These are phyloP conservation scores for Drosophila cognata DNA, from an alignment of 2,888 invertebrate species.

Conservation along the genomic window DNA sequence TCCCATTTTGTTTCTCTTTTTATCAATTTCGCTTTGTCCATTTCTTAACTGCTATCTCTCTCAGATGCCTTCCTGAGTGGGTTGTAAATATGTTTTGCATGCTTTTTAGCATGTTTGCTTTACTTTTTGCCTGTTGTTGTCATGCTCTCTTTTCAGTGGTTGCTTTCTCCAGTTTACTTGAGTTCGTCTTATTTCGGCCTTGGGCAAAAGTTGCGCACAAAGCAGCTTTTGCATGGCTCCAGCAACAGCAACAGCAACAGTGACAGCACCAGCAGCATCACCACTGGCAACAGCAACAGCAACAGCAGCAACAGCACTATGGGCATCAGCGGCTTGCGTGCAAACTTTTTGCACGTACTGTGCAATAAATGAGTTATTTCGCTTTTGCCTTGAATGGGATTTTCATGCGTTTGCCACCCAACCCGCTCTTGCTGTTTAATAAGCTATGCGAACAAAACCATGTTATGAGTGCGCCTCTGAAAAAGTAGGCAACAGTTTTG, in stretches of 20 bases:
- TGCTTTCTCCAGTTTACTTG: slow-evolving; percentile 41
- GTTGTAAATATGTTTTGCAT: slow-evolving; percentile 59
- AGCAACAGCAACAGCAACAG: not conserved
- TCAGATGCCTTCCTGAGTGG: slow-evolving; percentile 20
- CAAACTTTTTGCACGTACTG: slow-evolving; percentile 68
- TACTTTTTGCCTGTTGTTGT: slow-evolving; percentile 25
- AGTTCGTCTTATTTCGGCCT: slow-evolving; percentile 56
- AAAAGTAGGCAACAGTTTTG: slow-evolving; percentile 58
- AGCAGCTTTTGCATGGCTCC: slow-evolving; percentile 55
- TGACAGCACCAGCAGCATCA: no score
- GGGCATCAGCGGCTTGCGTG: slow-evolving; percentile 20
- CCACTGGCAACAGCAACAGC: slow-evolving; percentile 6
- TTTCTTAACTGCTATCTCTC: slow-evolving; percentile 19
- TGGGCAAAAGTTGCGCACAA: slow-evolving; percentile 59
- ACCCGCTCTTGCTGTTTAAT: slow-evolving; percentile 23
- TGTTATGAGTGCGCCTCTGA: slow-evolving; percentile 34
- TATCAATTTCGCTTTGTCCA: not conserved
- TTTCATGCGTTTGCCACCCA: slow-evolving; percentile 19
- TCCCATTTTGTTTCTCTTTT: not conserved
- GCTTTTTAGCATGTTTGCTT: slow-evolving; percentile 51
- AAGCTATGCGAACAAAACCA: slow-evolving; percentile 32
- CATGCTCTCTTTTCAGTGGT: slow-evolving; percentile 26
- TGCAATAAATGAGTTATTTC: slow-evolving; percentile 70
- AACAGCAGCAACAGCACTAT: slow-evolving; percentile 7
- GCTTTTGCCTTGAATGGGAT: slow-evolving; percentile 42